A percentile compares a stretch with the other conserved stretches of the same genome.
These are phyloP conservation scores for Taxidea taxus DNA, from an alignment of 2,113 vertebrate species.

Conservation along the genomic window DNA sequence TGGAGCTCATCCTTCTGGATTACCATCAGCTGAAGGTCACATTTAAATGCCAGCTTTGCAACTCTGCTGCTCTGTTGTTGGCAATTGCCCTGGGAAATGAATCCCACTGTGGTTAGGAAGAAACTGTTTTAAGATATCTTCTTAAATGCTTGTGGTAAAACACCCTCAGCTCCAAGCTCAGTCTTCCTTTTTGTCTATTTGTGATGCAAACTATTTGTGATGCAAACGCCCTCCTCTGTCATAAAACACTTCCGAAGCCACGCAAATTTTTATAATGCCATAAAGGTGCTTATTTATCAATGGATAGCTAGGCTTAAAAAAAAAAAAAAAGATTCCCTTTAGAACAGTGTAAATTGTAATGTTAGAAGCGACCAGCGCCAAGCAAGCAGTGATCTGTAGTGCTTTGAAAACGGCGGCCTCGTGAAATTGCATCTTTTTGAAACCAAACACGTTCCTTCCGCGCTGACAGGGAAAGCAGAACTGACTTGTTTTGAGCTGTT, in stretches of 20 bases:
- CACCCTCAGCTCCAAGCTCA: not conserved
- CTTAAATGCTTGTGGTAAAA: slow-evolving; percentile 51
- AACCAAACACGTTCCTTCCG: not conserved
- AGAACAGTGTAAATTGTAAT: not conserved
- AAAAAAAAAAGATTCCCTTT: not conserved
- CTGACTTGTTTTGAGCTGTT: slow-evolving; percentile 35
- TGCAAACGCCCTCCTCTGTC: slow-evolving; percentile 44
- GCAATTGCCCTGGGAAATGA: slow-evolving; percentile 43
- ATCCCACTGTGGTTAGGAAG: slow-evolving; percentile 26
- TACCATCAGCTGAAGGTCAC: slow-evolving; percentile 28
- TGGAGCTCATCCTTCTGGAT: not conserved
- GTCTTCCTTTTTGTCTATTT: slow-evolving; percentile 35
- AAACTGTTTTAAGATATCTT: slow-evolving; percentile 49
- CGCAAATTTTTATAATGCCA: not conserved
- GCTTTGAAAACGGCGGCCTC: not conserved
- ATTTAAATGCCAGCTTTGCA: not conserved
- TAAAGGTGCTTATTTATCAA: not conserved
- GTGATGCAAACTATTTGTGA: slow-evolving; percentile 50
- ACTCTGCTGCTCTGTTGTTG: not conserved
- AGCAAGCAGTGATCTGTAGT: not conserved
- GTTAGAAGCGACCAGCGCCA: not conserved
- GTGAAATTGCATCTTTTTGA: not conserved
- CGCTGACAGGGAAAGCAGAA: not conserved
- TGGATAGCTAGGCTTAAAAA: not conserved
- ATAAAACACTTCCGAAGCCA: not conserved